Conservation (phyloP, 2,888 invertebrate species). For the Noctuana brunneofusca region DNA sequence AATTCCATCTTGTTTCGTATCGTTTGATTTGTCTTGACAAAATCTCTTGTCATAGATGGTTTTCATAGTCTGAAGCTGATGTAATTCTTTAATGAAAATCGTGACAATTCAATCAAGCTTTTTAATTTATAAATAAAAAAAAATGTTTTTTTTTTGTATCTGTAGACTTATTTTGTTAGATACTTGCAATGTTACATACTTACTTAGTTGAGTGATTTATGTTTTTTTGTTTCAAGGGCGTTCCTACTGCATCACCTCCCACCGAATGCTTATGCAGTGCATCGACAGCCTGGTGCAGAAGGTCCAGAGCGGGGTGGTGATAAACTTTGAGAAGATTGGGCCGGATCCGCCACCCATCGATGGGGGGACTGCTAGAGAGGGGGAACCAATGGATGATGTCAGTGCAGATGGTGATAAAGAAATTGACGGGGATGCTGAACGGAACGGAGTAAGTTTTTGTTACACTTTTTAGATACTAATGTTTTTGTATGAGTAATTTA, state of each 20-base stretch:
- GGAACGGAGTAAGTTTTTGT: conserved; percentile 73
- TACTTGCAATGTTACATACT: too few relatives aligned
- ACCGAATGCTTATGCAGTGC: conserved; percentile 97
- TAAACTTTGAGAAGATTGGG: conserved; percentile 98
- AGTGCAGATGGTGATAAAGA: conserved; percentile 71
- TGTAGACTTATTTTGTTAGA: too few relatives aligned
- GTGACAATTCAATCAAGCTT: too few relatives aligned
- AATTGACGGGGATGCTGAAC: conserved; percentile 70
- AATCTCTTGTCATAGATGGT: too few relatives aligned
- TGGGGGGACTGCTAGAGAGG: conserved; percentile 73
- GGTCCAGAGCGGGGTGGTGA: conserved; percentile 98
- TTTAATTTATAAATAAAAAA: too few relatives aligned
- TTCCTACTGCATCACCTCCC: conserved; percentile 97
- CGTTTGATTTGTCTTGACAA: too few relatives aligned
- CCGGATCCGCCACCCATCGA: conserved; percentile 90
- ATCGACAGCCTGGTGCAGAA: conserved; percentile 98
- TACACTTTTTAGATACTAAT: not conserved
- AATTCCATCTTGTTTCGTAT: too few relatives aligned
- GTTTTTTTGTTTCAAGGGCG: conserved; percentile 84
- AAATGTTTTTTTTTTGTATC: too few relatives aligned
- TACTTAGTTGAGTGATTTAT: too few relatives aligned
- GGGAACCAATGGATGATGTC: conserved; percentile 74
- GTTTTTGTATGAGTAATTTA: not conserved
- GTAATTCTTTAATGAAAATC: too few relatives aligned
- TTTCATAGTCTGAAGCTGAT: too few relatives aligned